These are phyloP conservation scores for Physella acuta DNA, from an alignment of 1,140 invertebrate genomes.

Conservation along the genomic window DNA sequence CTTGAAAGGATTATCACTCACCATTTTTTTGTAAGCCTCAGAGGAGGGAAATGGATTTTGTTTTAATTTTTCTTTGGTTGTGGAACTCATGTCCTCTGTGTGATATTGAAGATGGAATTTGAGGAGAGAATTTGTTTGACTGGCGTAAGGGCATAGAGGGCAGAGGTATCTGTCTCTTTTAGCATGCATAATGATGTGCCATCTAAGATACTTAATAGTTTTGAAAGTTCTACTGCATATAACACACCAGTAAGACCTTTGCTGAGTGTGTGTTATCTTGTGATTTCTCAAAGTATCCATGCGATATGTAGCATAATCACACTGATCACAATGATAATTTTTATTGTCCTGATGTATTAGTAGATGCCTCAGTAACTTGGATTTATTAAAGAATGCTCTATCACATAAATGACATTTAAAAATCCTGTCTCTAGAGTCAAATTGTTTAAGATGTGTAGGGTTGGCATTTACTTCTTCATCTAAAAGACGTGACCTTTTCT, in stretches of 20 bases:
- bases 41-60: background rate
- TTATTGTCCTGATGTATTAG: no score
- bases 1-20: no score
- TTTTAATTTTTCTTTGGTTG: background rate
- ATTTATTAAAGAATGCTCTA: no score
- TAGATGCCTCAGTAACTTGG: no score
- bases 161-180: background rate
- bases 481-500: no score
- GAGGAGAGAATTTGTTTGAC: no score
- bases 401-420: no score
- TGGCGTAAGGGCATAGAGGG: background rate
- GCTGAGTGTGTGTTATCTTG: background rate
- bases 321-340: background rate
- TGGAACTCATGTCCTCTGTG: background rate
- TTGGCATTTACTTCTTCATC: no score
- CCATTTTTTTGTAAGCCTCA: background rate
- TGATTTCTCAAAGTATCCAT: background rate
- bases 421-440: no score
- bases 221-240: background rate
- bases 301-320: background rate
- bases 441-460: no score
- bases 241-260: background rate
- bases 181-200: background rate
- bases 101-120: background rate
- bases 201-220: background rate